Percentiles rank a stretch among this genome's conserved stretches.
phyloP scores from a whole-genome alignment of 2,797 vertebrate species.

The Trichosurus vulpecula region DNA sequence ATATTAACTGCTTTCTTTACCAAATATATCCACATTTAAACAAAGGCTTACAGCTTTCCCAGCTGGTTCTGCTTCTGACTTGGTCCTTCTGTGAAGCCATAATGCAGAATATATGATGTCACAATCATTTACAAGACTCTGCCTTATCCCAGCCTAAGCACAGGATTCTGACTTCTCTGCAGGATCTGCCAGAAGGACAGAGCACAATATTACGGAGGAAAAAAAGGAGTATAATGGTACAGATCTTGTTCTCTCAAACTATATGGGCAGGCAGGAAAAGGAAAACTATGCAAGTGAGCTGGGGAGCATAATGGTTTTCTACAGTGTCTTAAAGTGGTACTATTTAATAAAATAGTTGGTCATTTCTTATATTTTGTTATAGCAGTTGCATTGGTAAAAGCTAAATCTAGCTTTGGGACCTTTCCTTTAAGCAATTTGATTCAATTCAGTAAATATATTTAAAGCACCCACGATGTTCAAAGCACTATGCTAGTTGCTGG shows the following conservation, averaged over 20 bases:
- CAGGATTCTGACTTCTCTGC: not conserved
- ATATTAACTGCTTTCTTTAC: slow-evolving; percentile 31
- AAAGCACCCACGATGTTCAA: not conserved
- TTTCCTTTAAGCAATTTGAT: not conserved
- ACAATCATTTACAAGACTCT: not conserved
- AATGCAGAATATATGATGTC: not conserved
- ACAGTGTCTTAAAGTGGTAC: not conserved
- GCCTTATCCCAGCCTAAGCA: not conserved
- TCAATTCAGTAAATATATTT: not conserved
- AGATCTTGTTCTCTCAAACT: not conserved
- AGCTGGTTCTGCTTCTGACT: not conserved
- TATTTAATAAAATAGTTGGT: not conserved
- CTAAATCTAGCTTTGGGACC: not conserved
- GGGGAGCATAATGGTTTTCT: not conserved
- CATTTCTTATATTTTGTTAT: not conserved
- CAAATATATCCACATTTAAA: slow-evolving; percentile 41
- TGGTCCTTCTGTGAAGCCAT: not conserved
- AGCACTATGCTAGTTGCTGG: not conserved
- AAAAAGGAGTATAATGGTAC: not conserved
- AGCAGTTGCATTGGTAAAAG: not conserved
- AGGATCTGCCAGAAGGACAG: not conserved
- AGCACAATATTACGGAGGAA: slow-evolving; percentile 1
- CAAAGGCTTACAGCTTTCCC: slow-evolving; percentile 20
- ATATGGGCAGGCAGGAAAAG: not conserved
- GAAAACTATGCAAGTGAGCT: not conserved